Percentiles rank a stretch among this genome's conserved stretches.
Conservation (phyloP, 2,797 vertebrate species). For the Sebastes melanostomus region DNA sequence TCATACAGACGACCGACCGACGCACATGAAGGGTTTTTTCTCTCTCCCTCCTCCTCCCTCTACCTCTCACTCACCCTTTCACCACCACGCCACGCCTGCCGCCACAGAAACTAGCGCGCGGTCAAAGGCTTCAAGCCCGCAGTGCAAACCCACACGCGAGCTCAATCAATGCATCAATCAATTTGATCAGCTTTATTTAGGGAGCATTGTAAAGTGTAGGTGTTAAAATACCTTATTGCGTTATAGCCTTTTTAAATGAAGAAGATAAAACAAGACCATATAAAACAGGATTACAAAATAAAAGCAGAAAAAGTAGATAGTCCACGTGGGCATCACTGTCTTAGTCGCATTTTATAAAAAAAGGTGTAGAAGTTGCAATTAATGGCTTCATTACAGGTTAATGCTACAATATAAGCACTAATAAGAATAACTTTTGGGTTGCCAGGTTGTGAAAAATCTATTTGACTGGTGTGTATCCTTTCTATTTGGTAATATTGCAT, state of each 20-base stretch:
- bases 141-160: neutral
- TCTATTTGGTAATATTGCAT: neutral
- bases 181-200: neutral
- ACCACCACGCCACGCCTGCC: slow-evolving; percentile 50
- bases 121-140: slow-evolving; percentile 43
- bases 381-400: neutral
- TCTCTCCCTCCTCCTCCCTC: no score
- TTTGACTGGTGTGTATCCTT: neutral
- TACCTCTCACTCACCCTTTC: neutral
- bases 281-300: neutral
- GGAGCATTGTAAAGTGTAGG: neutral
- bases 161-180: neutral
- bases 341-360: neutral
- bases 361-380: neutral
- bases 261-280: neutral
- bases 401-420: neutral
- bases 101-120: slow-evolving; percentile 78
- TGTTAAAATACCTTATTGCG: neutral
- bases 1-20: slow-evolving; percentile 53
- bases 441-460: neutral
- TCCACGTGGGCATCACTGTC: neutral
- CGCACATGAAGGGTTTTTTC: slow-evolving; percentile 43
- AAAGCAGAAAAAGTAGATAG: neutral
- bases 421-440: neutral
- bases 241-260: neutral